Base-by-base conservation (phyloP, 1,140 invertebrate species). In the Armadillidium nasatum region DNA sequence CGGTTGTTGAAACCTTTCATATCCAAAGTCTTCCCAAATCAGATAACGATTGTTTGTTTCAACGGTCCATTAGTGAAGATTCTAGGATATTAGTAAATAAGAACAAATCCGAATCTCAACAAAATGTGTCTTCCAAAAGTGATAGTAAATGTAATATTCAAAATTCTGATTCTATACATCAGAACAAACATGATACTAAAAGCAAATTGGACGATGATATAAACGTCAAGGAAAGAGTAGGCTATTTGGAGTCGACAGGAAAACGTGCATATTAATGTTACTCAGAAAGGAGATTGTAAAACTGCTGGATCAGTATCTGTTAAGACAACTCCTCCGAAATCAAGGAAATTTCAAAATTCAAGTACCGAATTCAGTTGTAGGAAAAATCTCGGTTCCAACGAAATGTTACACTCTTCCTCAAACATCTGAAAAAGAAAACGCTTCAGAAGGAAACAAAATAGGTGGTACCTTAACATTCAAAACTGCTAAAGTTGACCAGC, bases 151-250 rank as follows among this genome's bases (percentile, higher is more conserved):
- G 71, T 46, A 22, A 21, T 46, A 33, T 50, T 44, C 45, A 72
- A 44, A 54, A 21, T 7, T 67, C 54, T 21, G 33, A 43, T 33
- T 68, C 54, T 15, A 67, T 44, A 68, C 44, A 15, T 3, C 60
- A 67, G 15, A 71, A 73, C 10, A 44, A 33, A 50, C 76, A 66
- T n/a, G 15, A 69, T 46, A 4, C 4, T 44, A 76, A 67, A 15
- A 73, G 70, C n/a, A 74, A 78, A 23, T 80, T 80, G 73, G 81
- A 80, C 33, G 83, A 83, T 43, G 82, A 83, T 46, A 76, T 83
- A n/a, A 83, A 83, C 79, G 83, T 83, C 19, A 82, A 81, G 73
- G 82, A 83, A 69, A 69, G 81, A 22, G 83, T 81, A 21, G 80
- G 80, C 83, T 13, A 80, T 80, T 43, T 83, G 82, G 80, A 79